Evolutionary conservation across 2,888 invertebrate species (phyloP), one percentile per base, ranked within the genome.

Genomic region (Beris morrisii): DNA sequence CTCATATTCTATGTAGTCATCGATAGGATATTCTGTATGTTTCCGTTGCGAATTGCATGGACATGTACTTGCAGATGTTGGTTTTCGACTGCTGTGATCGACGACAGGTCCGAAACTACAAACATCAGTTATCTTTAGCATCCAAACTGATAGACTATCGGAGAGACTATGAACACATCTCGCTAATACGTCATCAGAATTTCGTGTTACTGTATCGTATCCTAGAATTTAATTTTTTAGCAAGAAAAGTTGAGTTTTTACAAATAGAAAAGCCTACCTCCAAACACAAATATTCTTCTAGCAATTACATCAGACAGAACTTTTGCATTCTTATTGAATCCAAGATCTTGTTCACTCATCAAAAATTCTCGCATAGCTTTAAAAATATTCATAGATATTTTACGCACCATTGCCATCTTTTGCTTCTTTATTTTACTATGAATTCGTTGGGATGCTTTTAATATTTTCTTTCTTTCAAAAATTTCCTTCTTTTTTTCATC

Each of bases 301-400:
- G 38, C 38, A 32, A 61, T 52, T 3, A 61, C 52, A 52, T 50
- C 28, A 3, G 52, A 46, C 11, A 61, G 6, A 38, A 38, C 22
- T 50, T 12, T 52, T 12, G 15, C 38, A 12, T 15, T 28, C 1
- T 50, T 13, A 52, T 61, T 61, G 6, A 61, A 50, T 11, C 13
- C 15, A 4, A 38, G 9, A 12, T 61, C 52, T 38, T 61, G 61
- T 22, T 52, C 43, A 4, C 13, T 38, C 11, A 61, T 9, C 12
- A 61, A 38, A 32, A 52, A 61, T 22, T 61, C 43, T 15, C 15
- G 9, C 43, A 61, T 50, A 22, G 61, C 50, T 52, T 9, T 22
- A 12, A 61, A 61, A n/a, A 61, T 31, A 22, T 50, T 61, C 22
- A 38, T 5, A 28, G 50, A 32, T 50, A 61, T 61, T 15, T 61